phyloP scores from a whole-genome alignment of 1,140 invertebrate genomes.

The Drosophila santomea region DNA sequence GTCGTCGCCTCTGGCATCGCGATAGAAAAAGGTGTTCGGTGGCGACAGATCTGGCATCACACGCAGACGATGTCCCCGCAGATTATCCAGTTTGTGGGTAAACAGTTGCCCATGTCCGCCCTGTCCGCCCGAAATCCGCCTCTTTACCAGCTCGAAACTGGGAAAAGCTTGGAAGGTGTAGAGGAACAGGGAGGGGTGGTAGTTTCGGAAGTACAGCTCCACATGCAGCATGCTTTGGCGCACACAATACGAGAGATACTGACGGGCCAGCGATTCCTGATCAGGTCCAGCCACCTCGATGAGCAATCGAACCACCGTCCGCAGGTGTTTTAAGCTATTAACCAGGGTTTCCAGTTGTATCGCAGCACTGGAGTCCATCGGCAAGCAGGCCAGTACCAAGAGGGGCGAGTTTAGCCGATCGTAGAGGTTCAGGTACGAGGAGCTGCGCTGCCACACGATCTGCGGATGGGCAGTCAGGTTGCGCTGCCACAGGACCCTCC shows the following conservation, averaged over 20 bases:
- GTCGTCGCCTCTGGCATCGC: slow-evolving; percentile 5
- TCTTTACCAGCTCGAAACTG: slow-evolving; percentile 13
- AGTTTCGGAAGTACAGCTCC: slow-evolving; percentile 34
- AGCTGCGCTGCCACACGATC: slow-evolving; percentile 39
- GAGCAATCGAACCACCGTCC: slow-evolving; percentile 22
- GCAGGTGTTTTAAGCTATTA: slow-evolving; percentile 10
- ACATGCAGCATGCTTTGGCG: slow-evolving; percentile 40
- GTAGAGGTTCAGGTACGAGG: not conserved
- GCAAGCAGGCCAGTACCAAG: slow-evolving; percentile 48
- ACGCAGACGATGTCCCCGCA: slow-evolving; percentile 27
- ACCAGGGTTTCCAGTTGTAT: slow-evolving; percentile 13
- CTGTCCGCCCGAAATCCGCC: fast-evolving
- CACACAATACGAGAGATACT: slow-evolving; percentile 15
- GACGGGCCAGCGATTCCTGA: not conserved
- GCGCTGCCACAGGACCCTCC: slow-evolving; percentile 20
- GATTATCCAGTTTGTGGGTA: slow-evolving; percentile 15
- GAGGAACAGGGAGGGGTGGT: not conserved
- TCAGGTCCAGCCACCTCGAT: slow-evolving; percentile 32
- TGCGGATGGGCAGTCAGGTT: slow-evolving; percentile 43
- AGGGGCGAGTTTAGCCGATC: slow-evolving; percentile 15
- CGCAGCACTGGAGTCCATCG: not conserved
- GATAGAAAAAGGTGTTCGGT: slow-evolving; percentile 41
- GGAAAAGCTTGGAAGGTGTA: slow-evolving; percentile 53
- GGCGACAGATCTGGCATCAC: slow-evolving; percentile 39
- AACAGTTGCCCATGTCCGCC: slow-evolving; percentile 9